These are phyloP conservation scores for Daphoenositta chrysoptera DNA, from an alignment of 2,113 vertebrate species.

Conservation along the genomic window DNA sequence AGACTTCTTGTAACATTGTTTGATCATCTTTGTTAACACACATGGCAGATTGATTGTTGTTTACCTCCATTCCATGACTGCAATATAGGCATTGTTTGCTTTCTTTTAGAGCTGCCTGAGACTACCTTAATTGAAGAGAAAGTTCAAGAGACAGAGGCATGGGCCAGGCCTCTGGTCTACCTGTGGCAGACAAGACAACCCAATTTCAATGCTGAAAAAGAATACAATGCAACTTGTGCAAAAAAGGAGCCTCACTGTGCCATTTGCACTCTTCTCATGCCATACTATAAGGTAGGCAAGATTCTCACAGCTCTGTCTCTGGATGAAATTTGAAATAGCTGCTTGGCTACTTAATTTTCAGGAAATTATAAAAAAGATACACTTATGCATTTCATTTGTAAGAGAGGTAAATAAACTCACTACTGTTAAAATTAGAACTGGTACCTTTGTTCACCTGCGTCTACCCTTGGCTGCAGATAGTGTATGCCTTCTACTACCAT, in stretches of 20 bases:
- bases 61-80: background rate
- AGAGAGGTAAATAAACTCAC: background rate
- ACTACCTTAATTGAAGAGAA: constrained; percentile 74
- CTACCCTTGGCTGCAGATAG: background rate
- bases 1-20: background rate
- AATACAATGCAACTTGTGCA: constrained; percentile 84
- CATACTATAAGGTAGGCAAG: constrained; percentile 87
- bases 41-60: background rate
- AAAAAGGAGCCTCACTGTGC: constrained; percentile 85
- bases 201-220: constrained; percentile 87
- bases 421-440: background rate
- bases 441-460: background rate
- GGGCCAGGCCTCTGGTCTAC: constrained; percentile 89
- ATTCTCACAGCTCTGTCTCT: background rate
- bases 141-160: constrained; percentile 82
- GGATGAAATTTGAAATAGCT: background rate
- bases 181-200: constrained; percentile 87
- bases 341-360: background rate
- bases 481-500: background rate
- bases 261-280: constrained; percentile 92
- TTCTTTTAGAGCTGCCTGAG: constrained; percentile 80
- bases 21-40: background rate
- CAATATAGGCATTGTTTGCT: background rate
- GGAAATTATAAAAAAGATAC: background rate
- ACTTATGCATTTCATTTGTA: background rate